Percentiles rank a stretch among this genome's conserved stretches.
These are phyloP conservation scores for Phodopus roborovskii DNA, from an alignment of 2,113 vertebrate genomes.

Conservation along the genomic window DNA sequence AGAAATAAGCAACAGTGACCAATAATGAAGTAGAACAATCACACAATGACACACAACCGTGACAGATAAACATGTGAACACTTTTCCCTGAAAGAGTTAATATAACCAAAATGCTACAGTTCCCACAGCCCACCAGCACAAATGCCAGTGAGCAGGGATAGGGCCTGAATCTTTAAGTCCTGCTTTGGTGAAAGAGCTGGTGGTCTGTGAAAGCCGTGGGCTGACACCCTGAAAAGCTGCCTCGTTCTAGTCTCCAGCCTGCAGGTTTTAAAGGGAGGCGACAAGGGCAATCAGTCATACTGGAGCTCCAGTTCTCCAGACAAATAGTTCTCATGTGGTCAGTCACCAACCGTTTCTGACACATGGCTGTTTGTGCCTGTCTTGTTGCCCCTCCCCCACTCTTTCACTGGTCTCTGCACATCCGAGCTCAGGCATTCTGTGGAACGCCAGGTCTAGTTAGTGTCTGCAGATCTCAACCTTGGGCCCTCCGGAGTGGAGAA, in stretches of 20 bases:
- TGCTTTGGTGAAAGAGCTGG: neutral
- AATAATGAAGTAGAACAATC: neutral
- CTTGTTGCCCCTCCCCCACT: too few species aligned
- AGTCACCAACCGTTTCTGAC: neutral
- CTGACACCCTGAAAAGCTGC: neutral
- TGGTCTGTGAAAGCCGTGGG: neutral
- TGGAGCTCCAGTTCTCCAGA: neutral
- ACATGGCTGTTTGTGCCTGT: too few species aligned
- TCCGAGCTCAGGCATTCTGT: neutral
- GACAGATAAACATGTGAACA: neutral
- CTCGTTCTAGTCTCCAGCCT: neutral
- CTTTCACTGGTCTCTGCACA: neutral
- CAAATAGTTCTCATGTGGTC: neutral
- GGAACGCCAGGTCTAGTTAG: neutral
- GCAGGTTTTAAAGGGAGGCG: neutral
- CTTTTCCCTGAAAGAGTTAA: neutral
- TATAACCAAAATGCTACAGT: neutral
- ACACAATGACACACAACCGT: too few species aligned
- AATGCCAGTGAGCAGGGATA: neutral
- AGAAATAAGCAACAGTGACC: neutral
- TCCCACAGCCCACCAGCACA: neutral
- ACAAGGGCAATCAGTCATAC: neutral
- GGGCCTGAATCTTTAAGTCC: neutral
- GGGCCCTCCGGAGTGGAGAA: neutral
- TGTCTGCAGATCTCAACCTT: neutral